A percentile compares a stretch with the other conserved stretches of the same genome.
Conservation (phyloP, 92 coral and sea anemone genomes). For the Umimayanthus chanpuru region DNA sequence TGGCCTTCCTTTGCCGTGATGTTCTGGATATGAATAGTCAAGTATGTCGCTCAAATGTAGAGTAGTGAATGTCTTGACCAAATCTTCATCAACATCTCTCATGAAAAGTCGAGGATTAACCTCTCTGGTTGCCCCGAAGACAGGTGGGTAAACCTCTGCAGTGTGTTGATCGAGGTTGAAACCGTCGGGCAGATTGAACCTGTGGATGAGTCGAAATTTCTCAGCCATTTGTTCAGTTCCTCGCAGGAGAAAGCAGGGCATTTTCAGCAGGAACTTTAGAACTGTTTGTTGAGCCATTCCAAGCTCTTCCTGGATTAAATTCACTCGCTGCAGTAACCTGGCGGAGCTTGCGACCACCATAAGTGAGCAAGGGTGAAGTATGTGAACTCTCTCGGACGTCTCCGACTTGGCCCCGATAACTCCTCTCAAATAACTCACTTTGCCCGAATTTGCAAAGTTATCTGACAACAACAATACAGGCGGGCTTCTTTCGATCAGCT, state of each 20-base stretch:
- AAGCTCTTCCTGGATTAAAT: constrained; percentile 73
- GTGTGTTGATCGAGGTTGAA: constrained; percentile 79
- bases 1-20: constrained; percentile 77
- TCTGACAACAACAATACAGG: constrained; percentile 66
- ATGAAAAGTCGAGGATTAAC: constrained; percentile 64
- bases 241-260: constrained; percentile 72
- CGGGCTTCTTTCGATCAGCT: constrained; percentile 70
- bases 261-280: constrained; percentile 63
- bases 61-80: constrained; percentile 51
- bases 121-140: constrained; percentile 43
- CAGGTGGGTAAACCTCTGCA: constrained; percentile 74
- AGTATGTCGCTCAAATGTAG: constrained; percentile 62
- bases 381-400: constrained; percentile 56
- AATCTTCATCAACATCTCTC: constrained; percentile 56
- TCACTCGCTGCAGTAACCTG: constrained; percentile 58
- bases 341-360: constrained; percentile 63
- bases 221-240: constrained; percentile 45
- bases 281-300: constrained; percentile 77
- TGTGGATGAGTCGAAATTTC: constrained; percentile 67
- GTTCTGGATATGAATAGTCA: constrained; percentile 78
- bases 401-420: constrained; percentile 50
- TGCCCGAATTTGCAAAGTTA: constrained; percentile 35
- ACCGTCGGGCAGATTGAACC: constrained; percentile 67
- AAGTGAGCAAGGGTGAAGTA: constrained; percentile 67
- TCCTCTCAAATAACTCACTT: constrained; percentile 72